These are phyloP conservation scores for Equus quagga DNA, from an alignment of 2,113 vertebrate genomes.

Conservation along the genomic window DNA sequence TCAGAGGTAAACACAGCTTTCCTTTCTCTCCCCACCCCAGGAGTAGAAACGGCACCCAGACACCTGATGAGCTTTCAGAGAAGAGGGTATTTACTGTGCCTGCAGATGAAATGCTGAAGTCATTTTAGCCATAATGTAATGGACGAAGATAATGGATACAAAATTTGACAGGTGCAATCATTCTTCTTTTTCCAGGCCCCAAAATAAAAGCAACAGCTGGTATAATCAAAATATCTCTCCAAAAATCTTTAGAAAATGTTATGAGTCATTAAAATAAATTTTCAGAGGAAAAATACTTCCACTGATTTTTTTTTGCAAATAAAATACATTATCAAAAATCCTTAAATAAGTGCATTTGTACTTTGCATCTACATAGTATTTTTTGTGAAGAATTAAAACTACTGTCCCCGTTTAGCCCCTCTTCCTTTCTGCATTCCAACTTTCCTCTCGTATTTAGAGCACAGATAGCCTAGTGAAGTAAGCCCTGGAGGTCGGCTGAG, in stretches of 20 bases:
- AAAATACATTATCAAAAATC: background rate
- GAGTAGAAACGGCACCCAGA: background rate
- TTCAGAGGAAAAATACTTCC: slow-evolving; percentile 55
- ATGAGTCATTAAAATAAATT: slow-evolving; percentile 55
- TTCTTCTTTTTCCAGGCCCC: slow-evolving; percentile 5
- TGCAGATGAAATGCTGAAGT: background rate
- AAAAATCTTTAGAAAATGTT: slow-evolving; percentile 57
- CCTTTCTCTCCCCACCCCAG: no score
- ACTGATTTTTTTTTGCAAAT: slow-evolving; percentile 34
- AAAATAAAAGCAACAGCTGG: background rate
- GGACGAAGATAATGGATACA: background rate
- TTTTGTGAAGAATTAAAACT: slow-evolving; percentile 51
- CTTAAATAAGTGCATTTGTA: background rate
- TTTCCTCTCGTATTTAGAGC: background rate
- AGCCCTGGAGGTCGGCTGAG: background rate
- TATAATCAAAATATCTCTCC: slow-evolving; percentile 36
- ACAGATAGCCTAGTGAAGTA: background rate
- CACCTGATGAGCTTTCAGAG: background rate
- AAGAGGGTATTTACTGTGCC: background rate
- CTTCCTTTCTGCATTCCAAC: background rate
- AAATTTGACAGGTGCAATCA: background rate
- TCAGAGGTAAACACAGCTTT: background rate
- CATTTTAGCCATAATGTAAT: background rate
- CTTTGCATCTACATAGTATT: slow-evolving; percentile 33
- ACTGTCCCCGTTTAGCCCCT: background rate